Evolutionary conservation across 2,888 invertebrate species (phyloP).

Genomic region (Epirrita christyi): DNA sequence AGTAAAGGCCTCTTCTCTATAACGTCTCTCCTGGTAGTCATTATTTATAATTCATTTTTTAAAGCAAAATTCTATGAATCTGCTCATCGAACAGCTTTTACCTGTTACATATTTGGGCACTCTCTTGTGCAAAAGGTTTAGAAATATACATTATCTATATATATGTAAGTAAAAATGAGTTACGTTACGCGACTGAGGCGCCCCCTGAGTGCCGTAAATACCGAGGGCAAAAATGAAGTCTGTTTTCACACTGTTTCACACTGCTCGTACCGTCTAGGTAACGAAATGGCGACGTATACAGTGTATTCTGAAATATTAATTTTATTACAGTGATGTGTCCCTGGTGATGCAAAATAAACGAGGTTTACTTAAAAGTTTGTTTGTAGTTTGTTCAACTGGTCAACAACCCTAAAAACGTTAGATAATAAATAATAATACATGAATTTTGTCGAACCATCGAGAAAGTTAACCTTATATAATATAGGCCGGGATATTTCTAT

Average conservation of each 20-base stretch:
- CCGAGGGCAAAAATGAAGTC: constrained; percentile 57
- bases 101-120: not conserved
- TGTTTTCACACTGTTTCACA: constrained; percentile 56
- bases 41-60: not conserved
- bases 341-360: constrained; percentile 24
- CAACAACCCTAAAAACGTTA: not conserved
- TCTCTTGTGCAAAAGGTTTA: constrained; percentile 7
- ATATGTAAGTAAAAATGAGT: constrained; percentile 36
- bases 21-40: too few species aligned
- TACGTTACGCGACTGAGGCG: constrained; percentile 43
- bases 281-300: constrained; percentile 28
- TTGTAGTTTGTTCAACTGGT: not conserved
- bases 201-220: constrained; percentile 56
- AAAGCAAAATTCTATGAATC: not conserved
- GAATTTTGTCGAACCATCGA: too few species aligned
- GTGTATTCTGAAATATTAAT: constrained; percentile 33
- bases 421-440: too few species aligned
- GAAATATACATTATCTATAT: constrained; percentile 12
- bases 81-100: not conserved
- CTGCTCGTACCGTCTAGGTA: constrained; percentile 38
- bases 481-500: too few species aligned
- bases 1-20: too few species aligned
- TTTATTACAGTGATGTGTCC: constrained; percentile 26
- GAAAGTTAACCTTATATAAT: too few species aligned
- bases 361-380: constrained; percentile 22